These are phyloP conservation scores for Nibea coibor DNA, from an alignment of 2,113 vertebrate species.

Conservation along the genomic window DNA sequence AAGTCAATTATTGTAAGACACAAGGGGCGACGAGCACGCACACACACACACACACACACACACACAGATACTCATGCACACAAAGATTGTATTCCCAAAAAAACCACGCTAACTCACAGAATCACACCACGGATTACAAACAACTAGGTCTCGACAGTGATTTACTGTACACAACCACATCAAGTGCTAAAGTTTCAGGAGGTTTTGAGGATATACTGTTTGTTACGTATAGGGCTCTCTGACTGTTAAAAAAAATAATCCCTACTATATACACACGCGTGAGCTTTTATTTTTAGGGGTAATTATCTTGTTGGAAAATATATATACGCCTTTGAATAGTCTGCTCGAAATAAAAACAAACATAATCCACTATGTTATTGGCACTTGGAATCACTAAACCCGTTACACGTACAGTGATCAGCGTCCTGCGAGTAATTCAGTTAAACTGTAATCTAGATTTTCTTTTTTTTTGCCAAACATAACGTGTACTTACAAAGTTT, in stretches of 20 bases:
- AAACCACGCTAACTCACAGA: slow-evolving; percentile 65
- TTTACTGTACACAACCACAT: slow-evolving; percentile 83
- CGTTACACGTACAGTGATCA: slow-evolving; percentile 68
- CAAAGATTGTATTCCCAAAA: slow-evolving; percentile 71
- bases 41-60: slow-evolving; percentile 30
- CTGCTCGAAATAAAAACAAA: slow-evolving; percentile 55
- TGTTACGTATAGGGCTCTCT: slow-evolving; percentile 80
- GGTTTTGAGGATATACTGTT: slow-evolving; percentile 76
- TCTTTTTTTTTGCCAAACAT: slow-evolving; percentile 58
- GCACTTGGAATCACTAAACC: slow-evolving; percentile 82
- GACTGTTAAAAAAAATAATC: slow-evolving; percentile 82
- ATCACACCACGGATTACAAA: slow-evolving; percentile 77
- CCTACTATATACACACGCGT: slow-evolving; percentile 77
- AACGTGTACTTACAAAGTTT: slow-evolving; percentile 65
- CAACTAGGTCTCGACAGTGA: slow-evolving; percentile 77
- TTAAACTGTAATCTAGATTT: slow-evolving; percentile 65
- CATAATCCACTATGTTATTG: slow-evolving; percentile 71
- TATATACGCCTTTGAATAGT: slow-evolving; percentile 77
- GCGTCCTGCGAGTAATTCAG: slow-evolving; percentile 61
- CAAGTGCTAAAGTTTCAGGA: slow-evolving; percentile 80
- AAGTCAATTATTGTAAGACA: slow-evolving; percentile 80
- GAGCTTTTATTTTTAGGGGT: slow-evolving; percentile 61
- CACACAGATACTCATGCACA: slow-evolving; percentile 45
- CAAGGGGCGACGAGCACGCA: slow-evolving; percentile 59
- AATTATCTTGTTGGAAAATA: slow-evolving; percentile 79